Base-by-base conservation (phyloP, 2,888 invertebrate genomes). In the Cephus rjabovi region DNA sequence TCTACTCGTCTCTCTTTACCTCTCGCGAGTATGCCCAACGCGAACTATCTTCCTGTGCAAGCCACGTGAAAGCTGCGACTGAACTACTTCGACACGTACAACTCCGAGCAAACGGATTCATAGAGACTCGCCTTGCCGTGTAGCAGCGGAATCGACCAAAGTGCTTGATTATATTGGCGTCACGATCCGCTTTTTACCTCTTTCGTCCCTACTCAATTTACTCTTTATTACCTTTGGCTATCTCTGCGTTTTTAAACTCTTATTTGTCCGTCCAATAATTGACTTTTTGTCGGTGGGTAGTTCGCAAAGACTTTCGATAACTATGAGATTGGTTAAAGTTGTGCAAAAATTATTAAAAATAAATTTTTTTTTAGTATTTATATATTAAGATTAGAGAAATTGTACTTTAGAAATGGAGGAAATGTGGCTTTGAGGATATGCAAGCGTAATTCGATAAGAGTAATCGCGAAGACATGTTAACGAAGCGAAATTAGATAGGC, bases 41-140 rank as follows among this genome's bases (percentile, higher is more conserved):
- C 56, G 56, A 56, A 56, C 71, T 71, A 71, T 71, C 71, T 71
- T 33, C 71, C 31, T 71, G 31, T 71, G 71, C 23, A 31, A 34
- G 31, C 31, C 33, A 31, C 76, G 74, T 73, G 76, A 81, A 81
- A 78, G 75, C 79, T 69, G 34, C 70, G 75, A 75, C 77, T 77
- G 76, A 76, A 77, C 79, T 80, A 77, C 80, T 77, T 75, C 73
- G 74, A 70, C 78, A 80, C 80, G 76, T 79, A 77, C 75, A 30
- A 40, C 80, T 76, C 77, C 69, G 34, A 74, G 73, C 23, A 76
- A 69, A 31, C 69, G 69, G 76, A 81, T 81, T 81, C 80, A 76
- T 70, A 75, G 77, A 69, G 75, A 23, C 56, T 23, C 56, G 56
- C 56, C 56, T 56, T 56, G 9, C 56, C 56, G 56, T 56, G 56